These are phyloP conservation scores for Thereva nobilitata DNA, from an alignment of 2,888 invertebrate species.

Conservation along the genomic window DNA sequence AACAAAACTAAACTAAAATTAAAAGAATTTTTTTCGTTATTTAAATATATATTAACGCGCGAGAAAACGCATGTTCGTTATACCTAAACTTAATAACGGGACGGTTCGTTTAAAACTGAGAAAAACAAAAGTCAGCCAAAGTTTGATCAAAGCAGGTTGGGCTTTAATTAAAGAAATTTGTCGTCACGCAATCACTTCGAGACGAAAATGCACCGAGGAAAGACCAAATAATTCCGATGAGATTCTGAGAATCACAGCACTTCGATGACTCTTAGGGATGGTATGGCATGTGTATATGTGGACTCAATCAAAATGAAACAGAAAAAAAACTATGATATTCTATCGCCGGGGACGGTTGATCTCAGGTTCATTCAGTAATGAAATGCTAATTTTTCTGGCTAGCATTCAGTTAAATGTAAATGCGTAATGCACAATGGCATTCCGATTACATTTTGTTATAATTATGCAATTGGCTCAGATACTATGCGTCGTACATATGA, in stretches of 20 bases:
- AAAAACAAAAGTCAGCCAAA: constrained; percentile 24
- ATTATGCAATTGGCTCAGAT: too few species aligned
- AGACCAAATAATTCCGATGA: constrained; percentile 17
- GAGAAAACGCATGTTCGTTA: constrained; percentile 2
- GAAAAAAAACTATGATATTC: too few species aligned
- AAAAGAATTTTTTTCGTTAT: too few species aligned
- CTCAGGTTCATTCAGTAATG: too few species aligned
- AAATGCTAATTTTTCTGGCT: too few species aligned
- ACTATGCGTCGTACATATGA: too few species aligned
- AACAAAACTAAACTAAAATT: too few species aligned
- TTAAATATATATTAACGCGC: neutral
- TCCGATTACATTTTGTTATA: too few species aligned
- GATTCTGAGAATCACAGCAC: constrained; percentile 10
- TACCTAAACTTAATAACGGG: constrained; percentile 13
- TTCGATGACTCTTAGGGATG: constrained; percentile 13
- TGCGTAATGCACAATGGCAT: too few species aligned
- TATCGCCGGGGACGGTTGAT: too few species aligned
- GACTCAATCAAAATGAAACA: too few species aligned
- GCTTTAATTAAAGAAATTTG: constrained; percentile 31
- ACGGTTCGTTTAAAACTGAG: constrained; percentile 28
- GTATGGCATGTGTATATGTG: neutral
- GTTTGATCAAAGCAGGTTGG: constrained; percentile 26
- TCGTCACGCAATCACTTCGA: constrained; percentile 25
- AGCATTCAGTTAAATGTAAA: too few species aligned
- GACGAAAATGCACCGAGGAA: neutral